Evolutionary conservation across 2,888 invertebrate genomes (phyloP).

Genomic region (Liopterus haemorrhoidalis): DNA sequence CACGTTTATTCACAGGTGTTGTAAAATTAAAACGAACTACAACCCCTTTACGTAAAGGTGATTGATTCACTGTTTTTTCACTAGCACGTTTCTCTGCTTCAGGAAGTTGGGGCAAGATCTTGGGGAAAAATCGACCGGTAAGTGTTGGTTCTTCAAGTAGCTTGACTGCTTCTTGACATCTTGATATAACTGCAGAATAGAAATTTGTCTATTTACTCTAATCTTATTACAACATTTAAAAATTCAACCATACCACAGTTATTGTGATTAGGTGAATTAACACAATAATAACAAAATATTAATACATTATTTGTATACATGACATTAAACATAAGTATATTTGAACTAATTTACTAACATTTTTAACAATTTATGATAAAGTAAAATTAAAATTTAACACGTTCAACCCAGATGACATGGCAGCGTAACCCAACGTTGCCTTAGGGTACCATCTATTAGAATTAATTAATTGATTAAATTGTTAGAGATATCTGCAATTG

Average conservation of each 20-base stretch:
- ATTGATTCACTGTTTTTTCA: conserved; percentile 30
- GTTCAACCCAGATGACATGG: too few species aligned
- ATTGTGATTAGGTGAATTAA: not conserved
- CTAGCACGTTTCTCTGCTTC: conserved; percentile 25
- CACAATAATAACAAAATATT: not conserved
- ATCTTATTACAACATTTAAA: conserved; percentile 3
- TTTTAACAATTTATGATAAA: conserved; percentile 1
- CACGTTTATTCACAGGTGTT: conserved; percentile 26
- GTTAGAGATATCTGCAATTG: too few species aligned
- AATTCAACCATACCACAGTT: conserved; percentile 10
- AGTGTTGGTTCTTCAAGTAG: conserved; percentile 36
- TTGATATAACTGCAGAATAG: conserved; percentile 43
- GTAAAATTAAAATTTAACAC: not conserved
- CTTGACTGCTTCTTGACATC: conserved; percentile 44
- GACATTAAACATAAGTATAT: conserved; percentile 3
- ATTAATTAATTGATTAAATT: too few species aligned
- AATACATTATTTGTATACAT: not conserved
- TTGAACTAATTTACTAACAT: not conserved
- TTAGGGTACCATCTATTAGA: too few species aligned
- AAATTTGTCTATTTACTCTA: conserved; percentile 16
- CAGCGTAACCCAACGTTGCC: too few species aligned
- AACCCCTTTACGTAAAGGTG: conserved; percentile 35
- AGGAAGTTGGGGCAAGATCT: conserved; percentile 21
- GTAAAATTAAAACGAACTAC: conserved; percentile 34
- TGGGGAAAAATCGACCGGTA: conserved; percentile 37